Evolutionary conservation across 2,888 invertebrate genomes (phyloP).

Genomic region (Nezara viridula): DNA sequence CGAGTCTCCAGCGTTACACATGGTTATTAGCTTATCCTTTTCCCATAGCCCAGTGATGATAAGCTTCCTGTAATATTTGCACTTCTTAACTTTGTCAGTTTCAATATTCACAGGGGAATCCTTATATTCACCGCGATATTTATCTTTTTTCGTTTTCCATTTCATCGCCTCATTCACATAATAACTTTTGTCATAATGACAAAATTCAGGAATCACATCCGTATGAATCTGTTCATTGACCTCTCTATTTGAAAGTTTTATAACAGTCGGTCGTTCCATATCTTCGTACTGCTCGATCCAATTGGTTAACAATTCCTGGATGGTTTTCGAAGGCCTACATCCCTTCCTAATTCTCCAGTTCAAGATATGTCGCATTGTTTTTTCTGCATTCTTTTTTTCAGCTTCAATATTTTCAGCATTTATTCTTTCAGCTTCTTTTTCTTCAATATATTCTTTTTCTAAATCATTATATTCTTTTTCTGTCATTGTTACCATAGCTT

Average conservation of each 20-base stretch:
- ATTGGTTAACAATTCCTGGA: not conserved
- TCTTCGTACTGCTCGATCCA: not conserved
- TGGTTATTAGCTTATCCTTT: not conserved
- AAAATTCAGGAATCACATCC: not conserved
- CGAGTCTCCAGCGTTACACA: not conserved
- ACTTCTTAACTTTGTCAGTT: not conserved
- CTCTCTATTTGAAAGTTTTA: not conserved
- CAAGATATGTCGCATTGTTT: not conserved
- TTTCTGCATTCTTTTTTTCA: not conserved
- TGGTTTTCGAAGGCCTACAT: not conserved
- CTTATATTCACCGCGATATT: not conserved
- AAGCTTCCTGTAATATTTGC: constrained; percentile 34
- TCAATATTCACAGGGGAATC: constrained; percentile 1
- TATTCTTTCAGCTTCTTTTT: not conserved
- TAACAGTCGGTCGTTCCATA: not conserved
- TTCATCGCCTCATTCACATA: not conserved
- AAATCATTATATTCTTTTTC: not conserved
- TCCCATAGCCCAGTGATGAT: not conserved
- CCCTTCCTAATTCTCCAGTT: constrained; percentile 1
- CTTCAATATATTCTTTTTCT: not conserved
- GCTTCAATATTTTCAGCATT: not conserved
- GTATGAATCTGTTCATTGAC: not conserved
- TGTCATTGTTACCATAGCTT: not conserved
- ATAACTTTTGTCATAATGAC: not conserved
- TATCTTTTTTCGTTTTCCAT: constrained; percentile 34